Percentiles rank a stretch among this genome's conserved stretches.
Evolutionary conservation across 1,140 invertebrate genomes (phyloP).

Genomic region (Glossosoma conforme): DNA sequence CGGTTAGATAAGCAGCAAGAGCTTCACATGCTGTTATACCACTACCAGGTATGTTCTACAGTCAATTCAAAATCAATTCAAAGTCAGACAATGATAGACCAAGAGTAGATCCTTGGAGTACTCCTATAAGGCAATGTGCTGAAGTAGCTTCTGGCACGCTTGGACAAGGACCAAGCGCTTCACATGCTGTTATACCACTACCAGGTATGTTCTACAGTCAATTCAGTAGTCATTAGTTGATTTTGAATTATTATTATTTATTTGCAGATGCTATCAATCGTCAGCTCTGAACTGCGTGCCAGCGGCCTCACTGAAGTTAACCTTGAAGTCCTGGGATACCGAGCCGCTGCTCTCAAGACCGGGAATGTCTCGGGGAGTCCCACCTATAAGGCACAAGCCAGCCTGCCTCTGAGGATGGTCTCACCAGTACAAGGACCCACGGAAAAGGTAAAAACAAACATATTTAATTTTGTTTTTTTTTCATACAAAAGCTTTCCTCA

Average conservation of each 20-base stretch:
- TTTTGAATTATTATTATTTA: not conserved
- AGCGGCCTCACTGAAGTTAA: constrained; percentile 6
- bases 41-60: constrained; percentile 19
- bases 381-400: not conserved
- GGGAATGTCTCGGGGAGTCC: constrained; percentile 10
- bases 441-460: constrained; percentile 11
- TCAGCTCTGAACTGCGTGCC: not conserved
- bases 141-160: constrained; percentile 2
- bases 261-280: constrained; percentile 9
- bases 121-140: no score
- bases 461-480: constrained; percentile 4
- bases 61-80: not conserved
- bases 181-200: constrained; percentile 18
- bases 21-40: constrained; percentile 16
- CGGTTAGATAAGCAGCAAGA: constrained; percentile 8
- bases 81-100: no score
- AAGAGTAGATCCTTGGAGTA: no score
- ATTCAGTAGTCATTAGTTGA: not conserved
- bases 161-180: constrained; percentile 9
- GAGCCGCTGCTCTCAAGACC: constrained; percentile 7
- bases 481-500: no score
- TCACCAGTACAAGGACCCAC: constrained; percentile 2
- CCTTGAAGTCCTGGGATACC: constrained; percentile 16
- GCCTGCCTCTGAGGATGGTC: constrained; percentile 15
- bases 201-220: constrained; percentile 13